Percentiles rank a stretch among this genome's conserved stretches.
These are phyloP conservation scores for Poecilia velifera DNA, from an alignment of 2,797 vertebrate species.

Conservation along the genomic window DNA sequence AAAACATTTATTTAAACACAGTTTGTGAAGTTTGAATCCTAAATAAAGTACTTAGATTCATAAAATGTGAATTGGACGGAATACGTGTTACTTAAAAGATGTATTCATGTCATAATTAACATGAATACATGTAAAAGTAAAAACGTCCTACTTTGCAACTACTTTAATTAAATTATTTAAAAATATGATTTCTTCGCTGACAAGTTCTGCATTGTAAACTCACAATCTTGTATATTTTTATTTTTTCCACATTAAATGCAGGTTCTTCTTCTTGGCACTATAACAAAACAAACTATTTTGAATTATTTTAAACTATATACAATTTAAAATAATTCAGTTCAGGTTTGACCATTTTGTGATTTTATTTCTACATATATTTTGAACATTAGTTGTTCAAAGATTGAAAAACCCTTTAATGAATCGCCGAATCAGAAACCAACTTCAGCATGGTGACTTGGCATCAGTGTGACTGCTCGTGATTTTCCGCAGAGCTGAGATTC, in stretches of 20 bases:
- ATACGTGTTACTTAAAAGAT: background rate
- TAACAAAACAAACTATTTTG: background rate
- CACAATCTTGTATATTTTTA: background rate
- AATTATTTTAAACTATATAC: background rate
- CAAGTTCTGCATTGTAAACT: background rate
- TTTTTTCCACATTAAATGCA: background rate
- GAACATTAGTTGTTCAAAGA: background rate
- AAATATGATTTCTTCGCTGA: background rate
- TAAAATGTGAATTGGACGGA: background rate
- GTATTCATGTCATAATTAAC: too few species aligned
- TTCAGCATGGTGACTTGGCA: background rate
- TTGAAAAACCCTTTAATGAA: background rate
- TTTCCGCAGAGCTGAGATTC: slow-evolving; percentile 26
- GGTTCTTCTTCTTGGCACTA: background rate
- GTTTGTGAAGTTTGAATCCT: background rate
- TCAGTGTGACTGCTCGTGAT: slow-evolving; percentile 79
- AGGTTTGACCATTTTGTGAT: background rate
- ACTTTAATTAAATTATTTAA: background rate
- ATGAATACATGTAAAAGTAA: too few species aligned
- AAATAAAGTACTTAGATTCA: background rate
- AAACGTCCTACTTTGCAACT: background rate
- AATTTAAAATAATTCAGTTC: background rate
- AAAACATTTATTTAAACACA: too few species aligned
- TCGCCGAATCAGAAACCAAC: background rate
- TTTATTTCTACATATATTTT: background rate